Base-by-base conservation (phyloP, 2,888 invertebrate species). In the Lepidonotus clava region DNA sequence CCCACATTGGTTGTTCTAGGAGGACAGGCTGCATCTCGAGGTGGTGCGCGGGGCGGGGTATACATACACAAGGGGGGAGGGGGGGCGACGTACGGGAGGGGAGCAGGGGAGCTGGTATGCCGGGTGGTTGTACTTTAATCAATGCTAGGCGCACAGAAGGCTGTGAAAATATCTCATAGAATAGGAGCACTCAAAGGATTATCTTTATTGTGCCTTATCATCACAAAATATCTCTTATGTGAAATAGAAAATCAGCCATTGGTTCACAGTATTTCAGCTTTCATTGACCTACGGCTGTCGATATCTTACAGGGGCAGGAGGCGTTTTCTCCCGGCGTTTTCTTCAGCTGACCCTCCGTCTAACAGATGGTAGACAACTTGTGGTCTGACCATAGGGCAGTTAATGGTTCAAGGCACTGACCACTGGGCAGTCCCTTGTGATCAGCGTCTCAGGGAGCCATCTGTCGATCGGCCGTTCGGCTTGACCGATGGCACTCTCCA, bases 1-100 rank as follows among this genome's bases (percentile, higher is more conserved):
- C 71, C 38, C 71, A 71, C 71, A 71, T 71, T 71, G n/a, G 11
- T 21, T 34, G 71, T 71, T 71, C 71, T 34, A 0, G 71, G 71
- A 71, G 46, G 46, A 46, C 8, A 46, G 46, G 46, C 8, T 8
- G 46, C 8, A 18, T 18, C 8, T 8, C 8, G 18, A 18, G 46
- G 8, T 11, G 46, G 46, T 8, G 46, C 8, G 46, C 8, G 46
- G 46, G 46, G 46, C 46, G 18, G 46, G 46, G 46, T 8, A 46
- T 8, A 46, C 46, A 46, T 8, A 46, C 8, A 18, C 8, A 46
- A 46, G 46, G 46, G 18, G 46, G 46, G 46, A 18, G 18, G 46
- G 46, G 46, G 18, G 46, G 46, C 46, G 18, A 18, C 8, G 46
- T 11, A 46, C 8, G 46, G 46, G 18, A 18, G 46, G 46, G 46